Evolutionary conservation across 1,140 invertebrate species (phyloP).

Genomic region (Trinorchestia longiramus): DNA sequence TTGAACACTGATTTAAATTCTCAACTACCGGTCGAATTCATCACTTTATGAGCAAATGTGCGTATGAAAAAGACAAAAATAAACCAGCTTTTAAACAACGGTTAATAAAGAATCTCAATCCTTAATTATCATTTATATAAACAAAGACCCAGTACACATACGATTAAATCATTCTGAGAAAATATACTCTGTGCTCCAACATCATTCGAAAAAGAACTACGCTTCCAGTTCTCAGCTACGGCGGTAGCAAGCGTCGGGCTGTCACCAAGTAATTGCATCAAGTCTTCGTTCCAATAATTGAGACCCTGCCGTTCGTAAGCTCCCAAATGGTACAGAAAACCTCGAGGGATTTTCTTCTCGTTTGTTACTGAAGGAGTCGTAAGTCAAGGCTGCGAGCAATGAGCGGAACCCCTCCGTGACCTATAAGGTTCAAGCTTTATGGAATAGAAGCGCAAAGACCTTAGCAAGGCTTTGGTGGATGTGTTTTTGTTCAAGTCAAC

Average conservation of each 20-base stretch:
- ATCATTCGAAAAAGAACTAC: not conserved
- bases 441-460: not conserved
- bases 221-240: not conserved
- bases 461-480: too few relatives aligned
- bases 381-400: not conserved
- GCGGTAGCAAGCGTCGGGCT: not conserved
- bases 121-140: not conserved
- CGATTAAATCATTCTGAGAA: not conserved
- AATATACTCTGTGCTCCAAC: not conserved
- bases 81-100: not conserved
- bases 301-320: not conserved
- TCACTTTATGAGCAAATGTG: too few relatives aligned
- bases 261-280: not conserved
- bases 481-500: too few relatives aligned
- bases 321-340: not conserved
- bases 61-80: too few relatives aligned
- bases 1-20: too few relatives aligned
- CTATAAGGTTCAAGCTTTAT: not conserved
- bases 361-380: slow-evolving; percentile 7
- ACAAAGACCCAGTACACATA: not conserved
- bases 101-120: not conserved
- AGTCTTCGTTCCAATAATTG: not conserved
- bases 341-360: not conserved
- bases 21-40: too few relatives aligned
- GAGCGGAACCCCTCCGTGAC: not conserved